Evolutionary conservation across 2,113 vertebrate genomes (phyloP).

Genomic region (Elaphurus davidianus): DNA sequence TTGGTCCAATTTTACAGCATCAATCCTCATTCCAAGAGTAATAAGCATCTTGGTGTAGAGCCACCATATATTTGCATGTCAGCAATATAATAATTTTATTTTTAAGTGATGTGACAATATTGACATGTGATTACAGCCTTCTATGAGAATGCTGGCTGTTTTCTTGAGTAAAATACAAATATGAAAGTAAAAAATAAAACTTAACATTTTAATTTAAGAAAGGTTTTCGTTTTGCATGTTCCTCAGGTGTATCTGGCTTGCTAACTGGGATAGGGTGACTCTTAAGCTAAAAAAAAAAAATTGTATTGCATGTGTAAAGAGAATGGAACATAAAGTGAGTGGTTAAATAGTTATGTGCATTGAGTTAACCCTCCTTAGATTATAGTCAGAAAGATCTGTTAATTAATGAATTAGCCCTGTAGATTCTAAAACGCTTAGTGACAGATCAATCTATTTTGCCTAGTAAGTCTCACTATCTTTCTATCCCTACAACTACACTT

Average conservation of each 20-base stretch:
- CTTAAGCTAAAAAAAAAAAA: background rate
- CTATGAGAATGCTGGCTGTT: background rate
- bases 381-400: background rate
- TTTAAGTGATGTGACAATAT: background rate
- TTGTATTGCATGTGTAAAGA: background rate
- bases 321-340: background rate
- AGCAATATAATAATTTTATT: background rate
- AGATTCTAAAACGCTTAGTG: background rate
- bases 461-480: constrained; percentile 22
- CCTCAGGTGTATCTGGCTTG: background rate
- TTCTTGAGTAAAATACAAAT: background rate
- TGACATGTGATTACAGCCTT: background rate
- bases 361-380: background rate
- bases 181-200: background rate
- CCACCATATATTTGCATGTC: background rate
- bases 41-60: background rate
- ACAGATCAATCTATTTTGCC: background rate
- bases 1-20: background rate
- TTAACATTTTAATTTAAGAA: background rate
- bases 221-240: background rate
- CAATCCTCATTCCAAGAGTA: background rate
- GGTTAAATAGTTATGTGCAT: background rate
- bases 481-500: background rate
- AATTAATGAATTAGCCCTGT: background rate
- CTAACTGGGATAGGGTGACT: background rate